A percentile compares a stretch with the other conserved stretches of the same genome.
Evolutionary conservation across 1,140 invertebrate genomes (phyloP).

Genomic region (Tetramorium alpestre): DNA sequence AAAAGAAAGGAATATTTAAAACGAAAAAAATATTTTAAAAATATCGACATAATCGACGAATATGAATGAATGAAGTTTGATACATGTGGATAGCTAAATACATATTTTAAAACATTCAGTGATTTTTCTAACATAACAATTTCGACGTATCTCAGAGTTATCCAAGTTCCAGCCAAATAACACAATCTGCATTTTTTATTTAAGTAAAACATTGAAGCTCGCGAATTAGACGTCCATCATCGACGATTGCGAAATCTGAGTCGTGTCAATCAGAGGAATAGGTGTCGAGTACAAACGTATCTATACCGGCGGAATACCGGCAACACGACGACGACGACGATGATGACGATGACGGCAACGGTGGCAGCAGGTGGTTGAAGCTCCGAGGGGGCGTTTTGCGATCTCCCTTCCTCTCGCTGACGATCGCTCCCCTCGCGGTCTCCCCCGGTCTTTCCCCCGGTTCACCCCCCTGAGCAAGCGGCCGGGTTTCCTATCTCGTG

Average conservation of each 20-base stretch:
- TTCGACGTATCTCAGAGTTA: background rate
- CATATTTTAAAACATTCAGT: background rate
- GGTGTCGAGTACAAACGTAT: background rate
- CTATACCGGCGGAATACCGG: background rate
- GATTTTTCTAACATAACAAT: background rate
- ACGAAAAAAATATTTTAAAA: background rate
- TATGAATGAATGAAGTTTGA: background rate
- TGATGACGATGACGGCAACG: constrained; percentile 25
- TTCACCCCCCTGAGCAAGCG: background rate
- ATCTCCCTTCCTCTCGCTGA: constrained; percentile 61
- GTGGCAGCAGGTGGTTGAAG: constrained; percentile 81
- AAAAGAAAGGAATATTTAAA: background rate
- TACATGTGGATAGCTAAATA: background rate
- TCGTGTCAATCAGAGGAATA: background rate
- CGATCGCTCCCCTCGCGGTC: background rate
- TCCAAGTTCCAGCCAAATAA: background rate
- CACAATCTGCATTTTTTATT: background rate
- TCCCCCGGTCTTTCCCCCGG: constrained; percentile 16
- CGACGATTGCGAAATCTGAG: background rate
- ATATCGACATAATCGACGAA: background rate
- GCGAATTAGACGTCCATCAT: background rate
- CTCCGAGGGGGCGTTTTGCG: constrained; percentile 79
- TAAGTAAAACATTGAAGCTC: too few species aligned
- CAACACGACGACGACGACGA: background rate
- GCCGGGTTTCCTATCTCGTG: constrained; percentile 19